Conservation (phyloP, 2,797 vertebrate genomes). For the Sternotherus odoratus region DNA sequence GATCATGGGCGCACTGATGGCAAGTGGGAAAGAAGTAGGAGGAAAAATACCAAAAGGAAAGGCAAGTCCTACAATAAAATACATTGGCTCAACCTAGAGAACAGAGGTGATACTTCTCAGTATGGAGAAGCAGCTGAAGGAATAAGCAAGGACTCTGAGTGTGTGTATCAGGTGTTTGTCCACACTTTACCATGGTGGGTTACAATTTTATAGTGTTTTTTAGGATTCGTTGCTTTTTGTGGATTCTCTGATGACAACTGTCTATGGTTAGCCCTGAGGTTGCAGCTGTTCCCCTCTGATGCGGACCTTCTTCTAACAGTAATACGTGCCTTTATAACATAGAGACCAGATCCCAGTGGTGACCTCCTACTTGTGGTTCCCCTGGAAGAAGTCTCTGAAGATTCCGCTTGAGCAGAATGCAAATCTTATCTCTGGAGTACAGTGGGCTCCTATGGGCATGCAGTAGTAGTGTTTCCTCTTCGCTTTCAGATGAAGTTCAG, state of each 20-base stretch:
- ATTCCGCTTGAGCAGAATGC: background rate
- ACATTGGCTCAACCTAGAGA: background rate
- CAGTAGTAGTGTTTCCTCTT: background rate
- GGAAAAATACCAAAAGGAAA: constrained; percentile 97
- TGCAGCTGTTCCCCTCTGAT: background rate
- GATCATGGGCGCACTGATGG: constrained; percentile 96
- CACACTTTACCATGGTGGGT: background rate
- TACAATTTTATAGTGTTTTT: background rate
- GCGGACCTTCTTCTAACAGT: background rate
- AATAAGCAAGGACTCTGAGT: background rate
- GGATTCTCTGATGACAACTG: background rate
- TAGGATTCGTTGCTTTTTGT: background rate
- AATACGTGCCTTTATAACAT: background rate
- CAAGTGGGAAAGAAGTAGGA: constrained; percentile 95
- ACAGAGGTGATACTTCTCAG: background rate
- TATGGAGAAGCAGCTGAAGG: background rate
- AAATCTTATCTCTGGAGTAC: background rate
- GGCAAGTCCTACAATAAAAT: constrained; percentile 76
- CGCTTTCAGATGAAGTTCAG: background rate
- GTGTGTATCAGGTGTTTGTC: background rate
- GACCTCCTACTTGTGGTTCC: background rate
- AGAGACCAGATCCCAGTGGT: background rate
- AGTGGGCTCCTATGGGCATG: background rate
- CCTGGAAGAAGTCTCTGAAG: background rate
- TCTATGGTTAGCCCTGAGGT: background rate